Evolutionary conservation across 2,888 invertebrate genomes (phyloP).

Genomic region (Lordiphosa andalusiaca): DNA sequence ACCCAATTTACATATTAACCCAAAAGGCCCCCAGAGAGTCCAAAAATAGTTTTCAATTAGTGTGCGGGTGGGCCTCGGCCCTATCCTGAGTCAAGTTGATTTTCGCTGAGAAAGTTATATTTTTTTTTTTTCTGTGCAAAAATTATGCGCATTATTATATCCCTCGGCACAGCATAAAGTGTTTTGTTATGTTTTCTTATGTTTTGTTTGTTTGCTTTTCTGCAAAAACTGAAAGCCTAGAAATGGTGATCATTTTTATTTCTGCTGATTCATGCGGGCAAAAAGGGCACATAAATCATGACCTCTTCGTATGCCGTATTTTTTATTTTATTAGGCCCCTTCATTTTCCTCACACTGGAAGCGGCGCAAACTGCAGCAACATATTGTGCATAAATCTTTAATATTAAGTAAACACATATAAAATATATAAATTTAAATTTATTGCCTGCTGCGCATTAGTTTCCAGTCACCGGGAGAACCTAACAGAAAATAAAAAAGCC

Average conservation of each 20-base stretch:
- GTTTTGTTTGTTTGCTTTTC: slow-evolving; percentile 6
- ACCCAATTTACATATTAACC: slow-evolving; percentile 68
- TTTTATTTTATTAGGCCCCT: slow-evolving; percentile 64
- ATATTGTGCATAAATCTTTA: slow-evolving; percentile 68
- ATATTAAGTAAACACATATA: slow-evolving; percentile 68
- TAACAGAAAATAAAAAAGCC: slow-evolving; percentile 10
- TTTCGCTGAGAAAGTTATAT: slow-evolving; percentile 40
- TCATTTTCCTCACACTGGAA: slow-evolving; percentile 20
- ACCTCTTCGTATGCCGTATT: slow-evolving; percentile 28
- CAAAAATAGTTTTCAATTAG: slow-evolving; percentile 74
- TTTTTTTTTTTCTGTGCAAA: slow-evolving; percentile 48
- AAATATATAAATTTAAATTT: slow-evolving; percentile 68
- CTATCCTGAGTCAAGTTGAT: slow-evolving; percentile 9
- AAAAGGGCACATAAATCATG: slow-evolving; percentile 13
- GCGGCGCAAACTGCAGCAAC: slow-evolving; percentile 32
- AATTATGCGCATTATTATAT: slow-evolving; percentile 74
- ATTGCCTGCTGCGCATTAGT: slow-evolving; percentile 61
- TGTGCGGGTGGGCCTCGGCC: slow-evolving; percentile 26
- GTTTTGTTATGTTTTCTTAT: slow-evolving; percentile 21
- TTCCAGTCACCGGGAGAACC: slow-evolving; percentile 22
- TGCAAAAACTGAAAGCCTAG: slow-evolving; percentile 35
- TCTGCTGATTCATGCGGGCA: slow-evolving; percentile 49
- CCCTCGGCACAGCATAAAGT: slow-evolving; percentile 31
- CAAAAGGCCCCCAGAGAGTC: slow-evolving; percentile 44
- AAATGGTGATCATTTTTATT: slow-evolving; percentile 45